Base-by-base conservation (phyloP, 2,797 vertebrate species). In the Buphagus erythrorhynchus region DNA sequence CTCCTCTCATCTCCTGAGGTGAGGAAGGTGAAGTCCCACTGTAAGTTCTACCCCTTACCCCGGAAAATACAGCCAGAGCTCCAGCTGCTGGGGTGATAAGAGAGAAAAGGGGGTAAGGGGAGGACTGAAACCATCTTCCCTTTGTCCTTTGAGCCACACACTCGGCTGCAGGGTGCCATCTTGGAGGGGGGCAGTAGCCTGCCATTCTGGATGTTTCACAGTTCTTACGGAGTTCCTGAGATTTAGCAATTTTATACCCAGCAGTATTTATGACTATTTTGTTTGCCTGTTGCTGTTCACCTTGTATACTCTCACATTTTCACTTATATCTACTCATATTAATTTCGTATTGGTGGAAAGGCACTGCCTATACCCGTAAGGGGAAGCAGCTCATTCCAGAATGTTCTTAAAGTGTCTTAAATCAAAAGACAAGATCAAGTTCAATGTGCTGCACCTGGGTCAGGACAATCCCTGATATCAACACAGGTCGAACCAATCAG, bases 11-110 rank as follows among this genome's bases (percentile, higher is more conserved):
- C 26, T 75, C 26, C 71, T 28, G 8, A 31, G 5, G 5, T 9
- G 28, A 36, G n/a, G 36, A 51, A 43, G 12, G 22, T 0, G 0
- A 51, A 51, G n/a, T 31, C 10, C 17, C 14, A 8, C 8, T 18
- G 9, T 0, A 2, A 49, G 26, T 22, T 58, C n/a, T 9, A 51
- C 5, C 10, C 14, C 12, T 66, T 36, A 26, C 28, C 24, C 31
- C 0, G 0, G 7, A 49, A 48, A 66, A 74, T 13, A 36, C 16
- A 49, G 7, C 4, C 3, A 6, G 20, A 48, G 6, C 25, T 40
- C 10, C 20, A 29, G 33, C 42, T n/a, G 22, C 24, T 25, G 35
- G 59, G 25, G 20, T 35, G 25, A 15, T 31, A 26, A 29, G 25
- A 63, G 35, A 48, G 16, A 1, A 11, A 29, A 66, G 3, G 1